Evolutionary conservation across 2,113 vertebrate species (phyloP).

Genomic region (Tragelaphus strepsiceros): DNA sequence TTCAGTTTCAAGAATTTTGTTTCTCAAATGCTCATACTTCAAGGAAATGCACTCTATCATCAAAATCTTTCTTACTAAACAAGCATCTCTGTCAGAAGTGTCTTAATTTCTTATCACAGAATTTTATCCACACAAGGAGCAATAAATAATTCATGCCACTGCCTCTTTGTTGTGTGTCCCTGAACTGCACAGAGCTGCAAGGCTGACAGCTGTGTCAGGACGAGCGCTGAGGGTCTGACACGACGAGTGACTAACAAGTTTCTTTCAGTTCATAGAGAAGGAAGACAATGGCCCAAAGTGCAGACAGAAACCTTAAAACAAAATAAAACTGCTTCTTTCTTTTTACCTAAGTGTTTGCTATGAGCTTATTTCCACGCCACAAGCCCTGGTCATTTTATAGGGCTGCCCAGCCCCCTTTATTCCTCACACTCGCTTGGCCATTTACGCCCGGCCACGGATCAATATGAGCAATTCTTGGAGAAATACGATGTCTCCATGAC

Average conservation of each 20-base stretch:
- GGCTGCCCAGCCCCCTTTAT: slow-evolving; percentile 84
- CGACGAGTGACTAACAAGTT: slow-evolving; percentile 91
- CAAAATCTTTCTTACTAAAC: slow-evolving; percentile 78
- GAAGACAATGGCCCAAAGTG: slow-evolving; percentile 83
- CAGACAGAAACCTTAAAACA: slow-evolving; percentile 78
- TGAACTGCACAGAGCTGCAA: slow-evolving; percentile 82
- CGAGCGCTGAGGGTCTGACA: slow-evolving; percentile 86
- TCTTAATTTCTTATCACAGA: slow-evolving; percentile 88
- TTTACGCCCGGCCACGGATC: slow-evolving; percentile 96
- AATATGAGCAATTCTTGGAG: slow-evolving; percentile 99
- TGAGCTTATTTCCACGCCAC: slow-evolving; percentile 83
- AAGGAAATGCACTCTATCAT: slow-evolving; percentile 70
- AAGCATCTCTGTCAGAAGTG: slow-evolving; percentile 81
- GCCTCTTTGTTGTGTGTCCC: slow-evolving; percentile 86
- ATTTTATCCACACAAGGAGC: slow-evolving; percentile 82
- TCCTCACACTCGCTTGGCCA: slow-evolving; percentile 91
- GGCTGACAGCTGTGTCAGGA: slow-evolving; percentile 89
- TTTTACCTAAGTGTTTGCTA: slow-evolving; percentile 82
- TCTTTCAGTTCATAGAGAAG: slow-evolving; percentile 81
- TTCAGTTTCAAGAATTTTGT: slow-evolving; percentile 53
- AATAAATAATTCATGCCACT: slow-evolving; percentile 89
- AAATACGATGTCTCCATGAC: slow-evolving; percentile 98
- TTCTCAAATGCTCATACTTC: slow-evolving; percentile 52
- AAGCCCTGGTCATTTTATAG: slow-evolving; percentile 86
- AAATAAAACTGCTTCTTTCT: slow-evolving; percentile 84